A percentile compares a stretch with the other conserved stretches of the same genome.
These are phyloP conservation scores for Microtus pennsylvanicus DNA, from an alignment of 2,113 vertebrate species.

Conservation along the genomic window DNA sequence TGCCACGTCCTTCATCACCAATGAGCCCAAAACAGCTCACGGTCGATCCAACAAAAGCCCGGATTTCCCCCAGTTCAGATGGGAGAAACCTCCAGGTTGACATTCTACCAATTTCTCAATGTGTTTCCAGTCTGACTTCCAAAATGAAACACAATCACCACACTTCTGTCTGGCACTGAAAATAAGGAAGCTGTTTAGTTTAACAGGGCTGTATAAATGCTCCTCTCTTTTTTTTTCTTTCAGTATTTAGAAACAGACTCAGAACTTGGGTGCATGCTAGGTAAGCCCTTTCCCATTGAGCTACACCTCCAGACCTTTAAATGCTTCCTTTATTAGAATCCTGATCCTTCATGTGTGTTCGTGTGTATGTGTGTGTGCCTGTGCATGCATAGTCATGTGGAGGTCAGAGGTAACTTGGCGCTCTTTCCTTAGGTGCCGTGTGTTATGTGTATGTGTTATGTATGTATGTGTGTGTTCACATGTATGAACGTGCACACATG, in stretches of 20 bases:
- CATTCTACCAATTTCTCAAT: neutral
- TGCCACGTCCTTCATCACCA: neutral
- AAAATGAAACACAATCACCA: slow-evolving; percentile 65
- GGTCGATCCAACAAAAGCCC: neutral
- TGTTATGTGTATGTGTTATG: neutral
- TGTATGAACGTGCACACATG: neutral
- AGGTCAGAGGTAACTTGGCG: neutral
- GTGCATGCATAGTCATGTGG: neutral
- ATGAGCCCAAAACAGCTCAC: neutral
- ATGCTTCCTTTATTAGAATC: neutral
- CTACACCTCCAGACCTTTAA: neutral
- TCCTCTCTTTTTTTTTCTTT: neutral
- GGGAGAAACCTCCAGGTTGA: neutral
- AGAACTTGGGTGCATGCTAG: neutral
- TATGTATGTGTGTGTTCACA: neutral
- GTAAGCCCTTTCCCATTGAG: neutral
- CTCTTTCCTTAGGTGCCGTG: neutral
- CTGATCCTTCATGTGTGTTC: neutral
- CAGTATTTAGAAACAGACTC: neutral
- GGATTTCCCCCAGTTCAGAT: neutral
- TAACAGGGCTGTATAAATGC: neutral
- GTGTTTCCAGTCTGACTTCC: neutral
- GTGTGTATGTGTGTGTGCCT: neutral
- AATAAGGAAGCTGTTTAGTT: slow-evolving; percentile 19
- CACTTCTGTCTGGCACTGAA: neutral